A percentile compares a stretch with the other conserved stretches of the same genome.
These are phyloP conservation scores for Galeruca laticollis DNA, from an alignment of 2,888 invertebrate species.

Conservation along the genomic window DNA sequence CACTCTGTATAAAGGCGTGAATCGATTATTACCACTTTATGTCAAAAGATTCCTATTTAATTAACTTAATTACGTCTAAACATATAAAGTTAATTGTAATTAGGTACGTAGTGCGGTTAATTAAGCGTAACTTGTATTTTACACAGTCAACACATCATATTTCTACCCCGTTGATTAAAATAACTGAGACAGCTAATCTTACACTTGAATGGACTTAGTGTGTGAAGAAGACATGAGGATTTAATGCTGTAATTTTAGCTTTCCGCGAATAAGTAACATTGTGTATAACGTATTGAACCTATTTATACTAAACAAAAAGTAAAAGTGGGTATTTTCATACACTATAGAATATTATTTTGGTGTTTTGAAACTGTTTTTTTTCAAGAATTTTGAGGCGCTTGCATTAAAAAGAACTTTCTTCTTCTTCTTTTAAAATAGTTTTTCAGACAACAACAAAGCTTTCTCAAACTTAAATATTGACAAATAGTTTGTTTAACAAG, in stretches of 20 bases:
- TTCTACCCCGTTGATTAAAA: conserved; percentile 37
- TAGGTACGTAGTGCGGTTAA: conserved; percentile 12
- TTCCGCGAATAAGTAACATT: background rate
- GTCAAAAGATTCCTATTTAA: conserved; percentile 3
- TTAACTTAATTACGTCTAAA: conserved; percentile 15
- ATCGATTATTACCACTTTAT: background rate
- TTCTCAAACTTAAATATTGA: too few relatives aligned
- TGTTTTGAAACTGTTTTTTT: too few relatives aligned
- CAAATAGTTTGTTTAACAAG: too few relatives aligned
- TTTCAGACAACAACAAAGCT: too few relatives aligned
- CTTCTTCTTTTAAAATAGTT: too few relatives aligned
- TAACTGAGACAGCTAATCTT: conserved; percentile 35
- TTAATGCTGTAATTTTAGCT: conserved; percentile 6
- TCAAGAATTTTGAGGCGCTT: too few relatives aligned
- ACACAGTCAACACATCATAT: conserved; percentile 37
- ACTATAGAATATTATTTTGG: too few relatives aligned
- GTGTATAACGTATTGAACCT: background rate
- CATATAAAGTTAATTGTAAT: conserved; percentile 11
- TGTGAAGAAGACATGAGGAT: background rate
- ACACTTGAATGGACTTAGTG: conserved; percentile 29
- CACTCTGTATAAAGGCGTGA: background rate
- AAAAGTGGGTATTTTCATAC: conserved; percentile 32
- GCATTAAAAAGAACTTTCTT: too few relatives aligned
- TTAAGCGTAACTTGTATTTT: conserved; percentile 22
- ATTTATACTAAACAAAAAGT: conserved; percentile 29